phyloP scores from a whole-genome alignment of 2,113 vertebrate genomes.

The Sceloporus tristichus region DNA sequence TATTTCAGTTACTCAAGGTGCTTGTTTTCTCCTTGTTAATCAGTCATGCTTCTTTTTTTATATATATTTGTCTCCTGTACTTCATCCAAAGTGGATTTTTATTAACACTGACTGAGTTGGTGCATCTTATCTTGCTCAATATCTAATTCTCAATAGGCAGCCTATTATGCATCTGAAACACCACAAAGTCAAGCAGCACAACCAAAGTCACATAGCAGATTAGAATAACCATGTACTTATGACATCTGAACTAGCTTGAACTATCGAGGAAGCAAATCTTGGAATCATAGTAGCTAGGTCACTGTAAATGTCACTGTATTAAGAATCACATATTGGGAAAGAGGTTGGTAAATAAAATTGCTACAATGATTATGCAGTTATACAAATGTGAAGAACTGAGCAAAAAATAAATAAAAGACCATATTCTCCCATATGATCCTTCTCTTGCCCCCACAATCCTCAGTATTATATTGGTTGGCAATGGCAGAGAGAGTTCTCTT shows the following conservation, averaged over 20 bases:
- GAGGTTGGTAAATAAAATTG: background rate
- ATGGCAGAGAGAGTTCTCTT: too few species aligned
- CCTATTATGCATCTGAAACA: background rate
- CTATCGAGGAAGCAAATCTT: background rate
- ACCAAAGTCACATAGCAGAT: background rate
- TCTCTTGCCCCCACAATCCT: too few species aligned
- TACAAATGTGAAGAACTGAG: background rate
- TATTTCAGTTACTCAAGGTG: constrained; percentile 43
- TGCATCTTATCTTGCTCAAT: background rate
- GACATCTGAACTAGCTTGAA: background rate
- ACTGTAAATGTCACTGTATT: background rate
- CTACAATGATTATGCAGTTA: background rate
- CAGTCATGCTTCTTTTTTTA: constrained; percentile 20
- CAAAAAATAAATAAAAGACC: too few species aligned
- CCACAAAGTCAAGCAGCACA: background rate
- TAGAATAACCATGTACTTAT: background rate
- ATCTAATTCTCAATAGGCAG: constrained; percentile 7
- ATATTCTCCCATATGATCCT: background rate
- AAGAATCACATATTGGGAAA: background rate
- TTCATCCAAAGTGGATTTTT: constrained; percentile 9
- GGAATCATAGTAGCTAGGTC: background rate
- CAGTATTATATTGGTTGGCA: background rate
- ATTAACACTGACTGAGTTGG: background rate
- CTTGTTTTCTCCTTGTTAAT: constrained; percentile 39
- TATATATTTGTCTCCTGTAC: fast-evolving